Conservation (phyloP, 2,113 vertebrate genomes). For the Agelaius phoeniceus region DNA sequence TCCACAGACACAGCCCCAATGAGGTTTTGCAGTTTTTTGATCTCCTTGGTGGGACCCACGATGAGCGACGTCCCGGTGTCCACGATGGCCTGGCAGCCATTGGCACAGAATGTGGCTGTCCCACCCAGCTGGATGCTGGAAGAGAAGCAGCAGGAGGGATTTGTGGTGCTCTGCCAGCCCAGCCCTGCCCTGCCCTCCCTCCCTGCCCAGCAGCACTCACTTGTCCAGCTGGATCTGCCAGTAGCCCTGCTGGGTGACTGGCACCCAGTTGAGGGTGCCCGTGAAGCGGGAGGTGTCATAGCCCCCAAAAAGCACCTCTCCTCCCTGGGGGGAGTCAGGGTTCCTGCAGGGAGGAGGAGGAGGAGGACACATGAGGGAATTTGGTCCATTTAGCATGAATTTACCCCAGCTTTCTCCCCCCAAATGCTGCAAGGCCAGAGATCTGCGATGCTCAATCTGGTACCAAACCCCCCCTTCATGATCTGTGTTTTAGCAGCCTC, state of each 20-base stretch:
- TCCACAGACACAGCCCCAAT: conserved; percentile 63
- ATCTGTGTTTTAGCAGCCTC: not conserved
- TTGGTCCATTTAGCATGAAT: not conserved
- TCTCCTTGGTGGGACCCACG: conserved; percentile 61
- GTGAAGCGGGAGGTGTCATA: conserved; percentile 72
- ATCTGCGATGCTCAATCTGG: accelerated
- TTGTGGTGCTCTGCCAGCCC: not conserved
- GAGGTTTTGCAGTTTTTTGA: conserved; percentile 58
- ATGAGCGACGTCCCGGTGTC: conserved; percentile 79
- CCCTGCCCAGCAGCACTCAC: conserved; percentile 53
- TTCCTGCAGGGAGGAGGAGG: conserved; percentile 38
- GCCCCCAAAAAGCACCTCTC: conserved; percentile 78
- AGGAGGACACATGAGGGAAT: not conserved
- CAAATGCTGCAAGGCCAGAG: not conserved
- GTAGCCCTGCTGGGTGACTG: conserved; percentile 76
- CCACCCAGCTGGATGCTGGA: conserved; percentile 71
- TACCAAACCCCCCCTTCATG: accelerated
- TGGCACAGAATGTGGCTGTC: conserved; percentile 42
- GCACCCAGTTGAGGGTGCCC: conserved; percentile 77
- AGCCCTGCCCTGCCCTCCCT: not conserved
- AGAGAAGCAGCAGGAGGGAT: not conserved
- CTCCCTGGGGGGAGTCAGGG: conserved; percentile 18
- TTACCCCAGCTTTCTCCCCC: not conserved
- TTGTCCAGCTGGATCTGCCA: conserved; percentile 80
- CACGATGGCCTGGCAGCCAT: conserved; percentile 79